These are phyloP conservation scores for Dasyornis broadbenti DNA, from an alignment of 2,113 vertebrate genomes.

Conservation along the genomic window DNA sequence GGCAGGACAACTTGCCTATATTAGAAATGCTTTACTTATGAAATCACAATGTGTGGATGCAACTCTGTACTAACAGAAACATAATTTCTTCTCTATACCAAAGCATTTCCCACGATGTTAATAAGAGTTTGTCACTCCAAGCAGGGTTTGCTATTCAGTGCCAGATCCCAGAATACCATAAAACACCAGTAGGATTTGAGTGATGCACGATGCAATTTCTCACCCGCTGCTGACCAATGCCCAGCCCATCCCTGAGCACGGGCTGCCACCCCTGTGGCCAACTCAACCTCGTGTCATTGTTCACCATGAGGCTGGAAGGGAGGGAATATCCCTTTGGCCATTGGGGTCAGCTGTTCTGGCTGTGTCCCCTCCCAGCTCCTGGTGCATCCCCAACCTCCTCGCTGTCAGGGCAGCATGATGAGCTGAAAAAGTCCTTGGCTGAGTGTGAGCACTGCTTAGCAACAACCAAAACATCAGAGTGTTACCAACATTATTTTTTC, in stretches of 20 bases:
- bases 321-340: not conserved
- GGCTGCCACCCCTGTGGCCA: not conserved
- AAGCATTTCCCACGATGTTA: not conserved
- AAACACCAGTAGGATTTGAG: not conserved
- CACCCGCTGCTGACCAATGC: not conserved
- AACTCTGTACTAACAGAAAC: not conserved
- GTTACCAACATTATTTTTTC: not conserved
- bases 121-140: not conserved
- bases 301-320: not conserved
- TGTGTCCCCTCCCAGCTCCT: not conserved
- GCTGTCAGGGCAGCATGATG: accelerated
- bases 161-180: not conserved
- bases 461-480: not conserved
- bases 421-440: not conserved
- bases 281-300: accelerated
- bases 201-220: accelerated
- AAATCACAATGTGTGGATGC: not conserved
- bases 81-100: not conserved
- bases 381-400: not conserved
- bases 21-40: not conserved
- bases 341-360: not conserved
- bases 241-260: not conserved
- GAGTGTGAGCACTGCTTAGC: not conserved
- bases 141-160: not conserved
- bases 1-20: not conserved